phyloP scores from a whole-genome alignment of 2,888 invertebrate species.

The Eurytoma adleriae region DNA sequence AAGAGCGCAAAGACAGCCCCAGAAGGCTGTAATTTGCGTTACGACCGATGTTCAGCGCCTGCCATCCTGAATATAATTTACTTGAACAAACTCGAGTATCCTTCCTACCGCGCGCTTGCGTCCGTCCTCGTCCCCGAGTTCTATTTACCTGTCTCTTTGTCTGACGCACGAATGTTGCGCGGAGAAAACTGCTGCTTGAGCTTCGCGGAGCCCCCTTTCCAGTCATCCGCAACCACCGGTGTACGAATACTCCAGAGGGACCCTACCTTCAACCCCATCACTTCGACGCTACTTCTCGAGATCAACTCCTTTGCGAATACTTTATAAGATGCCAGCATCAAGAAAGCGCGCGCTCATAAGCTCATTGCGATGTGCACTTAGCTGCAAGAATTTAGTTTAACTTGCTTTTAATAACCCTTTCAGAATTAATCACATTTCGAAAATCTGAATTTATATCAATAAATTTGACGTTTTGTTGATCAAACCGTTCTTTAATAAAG shows the following conservation, averaged over 20 bases:
- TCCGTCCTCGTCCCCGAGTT: conserved; percentile 46
- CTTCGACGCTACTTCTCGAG: conserved; percentile 36
- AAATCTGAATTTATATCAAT: too few species aligned
- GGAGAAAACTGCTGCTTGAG: not conserved
- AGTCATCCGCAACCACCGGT: not conserved
- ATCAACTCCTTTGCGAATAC: conserved; percentile 71
- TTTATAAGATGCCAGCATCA: conserved; percentile 66
- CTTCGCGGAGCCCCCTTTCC: conserved; percentile 14
- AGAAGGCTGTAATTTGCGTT: conserved; percentile 73
- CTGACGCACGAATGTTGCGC: conserved; percentile 6
- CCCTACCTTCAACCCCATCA: conserved; percentile 58
- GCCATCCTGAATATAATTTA: conserved; percentile 75
- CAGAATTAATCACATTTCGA: too few species aligned
- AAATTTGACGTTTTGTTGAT: too few species aligned
- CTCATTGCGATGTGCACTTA: conserved; percentile 28
- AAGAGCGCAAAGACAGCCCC: conserved; percentile 40
- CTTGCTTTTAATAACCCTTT: too few species aligned
- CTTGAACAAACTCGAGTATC: conserved; percentile 71
- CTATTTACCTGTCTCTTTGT: conserved; percentile 58
- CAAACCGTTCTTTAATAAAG: too few species aligned
- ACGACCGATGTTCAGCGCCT: conserved; percentile 68
- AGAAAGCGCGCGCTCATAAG: too few species aligned
- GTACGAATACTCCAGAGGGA: not conserved
- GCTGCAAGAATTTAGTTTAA: too few species aligned
- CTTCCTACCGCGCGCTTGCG: conserved; percentile 21